These are phyloP conservation scores for Adelosebastes latens DNA, from an alignment of 2,797 vertebrate species.

Conservation along the genomic window DNA sequence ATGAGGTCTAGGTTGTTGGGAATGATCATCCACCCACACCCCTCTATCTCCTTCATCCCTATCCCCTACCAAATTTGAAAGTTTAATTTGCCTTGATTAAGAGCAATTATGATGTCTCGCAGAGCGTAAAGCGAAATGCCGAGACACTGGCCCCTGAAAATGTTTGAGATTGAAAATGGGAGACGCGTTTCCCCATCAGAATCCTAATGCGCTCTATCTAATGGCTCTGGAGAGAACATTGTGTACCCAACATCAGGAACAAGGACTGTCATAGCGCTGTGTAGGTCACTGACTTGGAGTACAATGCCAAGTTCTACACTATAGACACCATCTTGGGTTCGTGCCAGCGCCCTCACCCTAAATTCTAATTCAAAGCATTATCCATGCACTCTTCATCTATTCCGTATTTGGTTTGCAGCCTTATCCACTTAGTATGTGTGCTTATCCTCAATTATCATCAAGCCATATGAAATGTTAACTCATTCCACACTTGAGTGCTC, in stretches of 20 bases:
- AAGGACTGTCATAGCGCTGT: slow-evolving; percentile 55
- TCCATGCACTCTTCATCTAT: slow-evolving; percentile 19
- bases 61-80: slow-evolving; percentile 79
- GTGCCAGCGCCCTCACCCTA: slow-evolving; percentile 21
- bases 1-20: slow-evolving; percentile 83
- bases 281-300: slow-evolving; percentile 64
- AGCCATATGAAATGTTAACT: slow-evolving; percentile 29
- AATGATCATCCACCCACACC: slow-evolving; percentile 76
- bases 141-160: slow-evolving; percentile 78
- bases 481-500: slow-evolving; percentile 26
- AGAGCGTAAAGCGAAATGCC: slow-evolving; percentile 81
- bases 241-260: slow-evolving; percentile 64
- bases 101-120: slow-evolving; percentile 83
- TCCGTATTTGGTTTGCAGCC: slow-evolving; percentile 21
- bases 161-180: slow-evolving; percentile 80
- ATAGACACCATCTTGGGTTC: slow-evolving; percentile 35
- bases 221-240: slow-evolving; percentile 70
- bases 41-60: slow-evolving; percentile 64
- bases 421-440: slow-evolving; percentile 36
- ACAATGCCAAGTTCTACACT: slow-evolving; percentile 44
- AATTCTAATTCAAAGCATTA: slow-evolving; percentile 23
- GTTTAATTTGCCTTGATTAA: slow-evolving; percentile 87
- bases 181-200: slow-evolving; percentile 72
- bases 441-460: slow-evolving; percentile 40
- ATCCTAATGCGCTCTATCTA: slow-evolving; percentile 77